Base-by-base conservation (phyloP, 1,140 invertebrate species). In the Anastatus disparis region DNA sequence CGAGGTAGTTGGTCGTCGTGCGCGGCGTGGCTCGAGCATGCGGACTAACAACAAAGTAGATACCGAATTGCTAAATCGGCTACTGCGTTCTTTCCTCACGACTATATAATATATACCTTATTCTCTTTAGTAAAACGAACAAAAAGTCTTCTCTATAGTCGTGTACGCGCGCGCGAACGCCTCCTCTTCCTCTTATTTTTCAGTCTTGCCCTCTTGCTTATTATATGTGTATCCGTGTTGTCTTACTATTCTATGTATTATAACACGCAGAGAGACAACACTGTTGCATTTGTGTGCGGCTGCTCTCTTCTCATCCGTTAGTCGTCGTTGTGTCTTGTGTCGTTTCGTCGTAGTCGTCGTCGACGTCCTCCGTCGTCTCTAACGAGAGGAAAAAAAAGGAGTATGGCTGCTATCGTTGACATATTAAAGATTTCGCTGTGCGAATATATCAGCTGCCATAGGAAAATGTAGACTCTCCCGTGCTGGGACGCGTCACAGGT, bases 381-480 rank as follows among this genome's bases (percentile, higher is more conserved):
- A 3, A n/a, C n/a, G 27, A 15, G 27, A 42, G 27, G n/a, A n/a
- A n/a, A 31, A 48, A 50, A 63, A 52, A 22, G 42, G 46, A 63
- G 29, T 52, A 63, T 63, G 61, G 44, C 44, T 46, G 44, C 29
- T 20, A 40, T 46, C 44, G 27, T 46, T 17, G 27, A 46, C 17
- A 22, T 26, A n/a, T 52, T 17, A 13, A 13, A 31, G 20, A 6
- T 15, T n/a, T n/a, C n/a, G 24, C 8, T 35, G 6, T 10, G 17
- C 44, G 13, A 20, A 12, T 24, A 17, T 10, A 26, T 38, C 44
- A 29, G 17, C 42, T 13, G 35, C 13, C 46, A 8, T 13, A n/a
- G 13, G 15, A 63, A 35, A 44, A 63, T 63, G 61, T 63, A 63
- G 61, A 63, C 46, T 63, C 44, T 63, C 12, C 44, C 27, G 24